Conservation (phyloP, 1,140 invertebrate genomes). For the Eueides isabella region DNA sequence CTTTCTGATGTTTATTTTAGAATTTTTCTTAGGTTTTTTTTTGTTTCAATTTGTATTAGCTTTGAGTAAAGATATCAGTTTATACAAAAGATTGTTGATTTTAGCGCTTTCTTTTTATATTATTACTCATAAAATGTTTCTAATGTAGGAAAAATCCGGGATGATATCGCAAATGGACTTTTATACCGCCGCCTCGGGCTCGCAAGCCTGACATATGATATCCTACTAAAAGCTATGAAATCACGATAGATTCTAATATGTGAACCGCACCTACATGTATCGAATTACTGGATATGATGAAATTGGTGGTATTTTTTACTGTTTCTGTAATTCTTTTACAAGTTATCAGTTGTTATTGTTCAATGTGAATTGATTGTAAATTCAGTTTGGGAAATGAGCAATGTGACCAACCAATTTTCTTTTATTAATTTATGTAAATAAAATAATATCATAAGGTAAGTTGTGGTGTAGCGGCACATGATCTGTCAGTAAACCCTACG, state of each 20-base stretch:
- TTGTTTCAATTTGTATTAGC: not conserved
- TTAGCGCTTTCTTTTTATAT: not conserved
- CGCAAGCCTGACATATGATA: constrained; percentile 9
- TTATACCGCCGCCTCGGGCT: not conserved
- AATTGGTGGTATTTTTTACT: not conserved
- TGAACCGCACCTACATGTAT: not conserved
- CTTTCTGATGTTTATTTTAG: not conserved
- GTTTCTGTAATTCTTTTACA: too few relatives aligned
- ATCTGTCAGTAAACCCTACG: too few relatives aligned
- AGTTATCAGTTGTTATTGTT: too few relatives aligned
- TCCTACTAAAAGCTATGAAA: constrained; percentile 8
- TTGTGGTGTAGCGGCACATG: too few relatives aligned
- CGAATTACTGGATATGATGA: not conserved
- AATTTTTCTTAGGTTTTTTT: not conserved
- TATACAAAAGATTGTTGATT: not conserved
- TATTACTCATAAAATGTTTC: not conserved
- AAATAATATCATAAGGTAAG: too few relatives aligned
- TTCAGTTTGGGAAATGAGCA: too few relatives aligned
- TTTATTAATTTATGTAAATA: too few relatives aligned
- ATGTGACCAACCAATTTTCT: too few relatives aligned
- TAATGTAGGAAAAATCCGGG: not conserved
- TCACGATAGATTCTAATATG: constrained; percentile 5
- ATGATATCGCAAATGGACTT: not conserved
- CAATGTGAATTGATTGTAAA: too few relatives aligned
- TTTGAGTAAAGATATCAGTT: not conserved